Evolutionary conservation across 2,888 invertebrate species (phyloP), one percentile per base, ranked within the genome.

Genomic region (Apoderus coryli): DNA sequence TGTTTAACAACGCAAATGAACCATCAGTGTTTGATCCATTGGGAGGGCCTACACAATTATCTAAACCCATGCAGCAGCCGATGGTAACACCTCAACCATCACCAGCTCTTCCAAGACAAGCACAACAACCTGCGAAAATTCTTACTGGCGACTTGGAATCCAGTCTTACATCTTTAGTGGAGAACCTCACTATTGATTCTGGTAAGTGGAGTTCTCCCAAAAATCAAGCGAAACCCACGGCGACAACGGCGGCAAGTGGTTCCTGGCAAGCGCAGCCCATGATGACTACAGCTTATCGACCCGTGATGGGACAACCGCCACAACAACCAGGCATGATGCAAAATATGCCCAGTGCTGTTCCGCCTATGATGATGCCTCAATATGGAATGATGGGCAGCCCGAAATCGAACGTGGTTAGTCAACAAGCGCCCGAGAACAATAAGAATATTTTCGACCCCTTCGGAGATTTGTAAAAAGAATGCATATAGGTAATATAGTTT

Each of bases 121-220:
- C 53, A 12, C 45, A 53, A 14, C 54, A 51, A 32, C 57, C 56
- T 11, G 44, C 52, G 4, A 67, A 66, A 47, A 76, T 93, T 33
- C 68, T 93, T 37, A 86, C 89, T 10, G 88, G 89, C 29, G 93
- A 93, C 60, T 64, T 95, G 56, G 93, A 95, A 57, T 82, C 86
- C 44, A 92, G 90, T 45, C 73, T 95, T 38, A 89, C 90, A 37
- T 82, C 82, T 41, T 66, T 95, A 46, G 93, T 90, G 38, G 88
- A 92, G 62, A 93, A 92, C 62, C 69, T 95, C 48, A 72, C 77
- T 46, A 88, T 88, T 54, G 85, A 85, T 63, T 57, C 61, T 28
- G 76, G 74, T 16, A 84, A 85, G 64, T 86, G 86, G 86, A 85
- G 78, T 59, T 86, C 86, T 34, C 66, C 65, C 1, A 65, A 65